These are phyloP conservation scores for Drosophila subsilvestris DNA, from an alignment of 2,888 invertebrate genomes.

Conservation along the genomic window DNA sequence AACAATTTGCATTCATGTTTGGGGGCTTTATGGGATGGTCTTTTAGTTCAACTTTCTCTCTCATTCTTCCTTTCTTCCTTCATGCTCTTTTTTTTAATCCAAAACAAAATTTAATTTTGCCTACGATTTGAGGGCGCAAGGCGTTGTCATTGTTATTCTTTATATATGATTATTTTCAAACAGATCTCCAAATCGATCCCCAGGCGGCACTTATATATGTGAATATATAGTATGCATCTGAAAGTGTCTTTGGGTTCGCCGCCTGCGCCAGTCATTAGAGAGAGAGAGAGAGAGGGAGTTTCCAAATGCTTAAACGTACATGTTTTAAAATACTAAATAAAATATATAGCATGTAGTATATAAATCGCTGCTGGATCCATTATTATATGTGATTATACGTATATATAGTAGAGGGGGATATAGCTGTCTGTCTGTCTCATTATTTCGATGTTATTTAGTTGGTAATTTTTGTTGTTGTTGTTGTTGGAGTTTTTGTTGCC, in stretches of 20 bases:
- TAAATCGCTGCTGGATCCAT: conserved; percentile 51
- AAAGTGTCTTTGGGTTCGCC: conserved; percentile 66
- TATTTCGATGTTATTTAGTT: conserved; percentile 54
- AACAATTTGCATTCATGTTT: conserved; percentile 53
- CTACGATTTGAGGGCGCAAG: conserved; percentile 27
- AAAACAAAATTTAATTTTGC: conserved; percentile 74
- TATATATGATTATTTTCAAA: conserved; percentile 2
- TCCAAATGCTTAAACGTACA: conserved; percentile 42
- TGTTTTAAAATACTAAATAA: conserved; percentile 69
- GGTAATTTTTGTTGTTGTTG: conserved; percentile 30
- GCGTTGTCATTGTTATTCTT: conserved; percentile 23
- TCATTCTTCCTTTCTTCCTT: conserved; percentile 9
- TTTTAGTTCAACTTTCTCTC: conserved; percentile 52
- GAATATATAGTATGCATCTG: conserved; percentile 19
- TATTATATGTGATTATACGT: conserved; percentile 32
- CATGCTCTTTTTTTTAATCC: conserved; percentile 13
- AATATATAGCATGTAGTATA: conserved; percentile 46
- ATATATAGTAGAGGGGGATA: background rate
- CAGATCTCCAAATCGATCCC: conserved; percentile 3
- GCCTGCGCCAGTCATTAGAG: conserved; percentile 53
- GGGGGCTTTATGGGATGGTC: conserved; percentile 41
- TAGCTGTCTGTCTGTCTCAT: conserved; percentile 36
- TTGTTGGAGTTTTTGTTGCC: conserved; percentile 14
- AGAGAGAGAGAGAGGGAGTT: conserved; percentile 22
- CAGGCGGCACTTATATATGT: conserved; percentile 13